Evolutionary conservation across 2,797 vertebrate species (phyloP), one percentile per base, ranked within the genome.

Genomic region (Pelochelys cantorii): DNA sequence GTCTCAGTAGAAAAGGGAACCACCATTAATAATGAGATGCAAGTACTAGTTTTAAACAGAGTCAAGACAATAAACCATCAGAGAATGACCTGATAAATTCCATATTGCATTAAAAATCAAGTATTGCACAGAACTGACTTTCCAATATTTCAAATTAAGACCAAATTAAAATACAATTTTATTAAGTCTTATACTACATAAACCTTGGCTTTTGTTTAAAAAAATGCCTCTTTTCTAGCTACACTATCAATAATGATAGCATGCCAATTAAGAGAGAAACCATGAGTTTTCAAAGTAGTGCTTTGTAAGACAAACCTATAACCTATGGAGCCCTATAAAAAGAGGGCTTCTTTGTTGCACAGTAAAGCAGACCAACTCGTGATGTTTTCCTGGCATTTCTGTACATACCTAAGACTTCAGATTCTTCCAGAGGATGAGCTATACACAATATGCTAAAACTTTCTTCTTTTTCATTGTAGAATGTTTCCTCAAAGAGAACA

Each of bases 381-480:
- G 13, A 37, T 75, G 90, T 22, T 14, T 62, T 91, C 77, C 0
- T 84, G 31, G 77, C 18, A 62, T 2, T 84, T 84, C 27, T 80
- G 87, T 75, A 94, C 95, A 77, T 97, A 98, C 98, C 97, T 96
- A 97, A 93, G 59, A 83, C 97, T 83, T 97, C 98, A 74, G 95
- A 96, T 97, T 98, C 98, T 91, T 98, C 98, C 97, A 98, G 48
- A 0, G 98, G 98, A 82, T 99, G 97, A 80, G 99, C 98, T 94
- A 99, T 98, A 89, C 99, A 99, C 82, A 99, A 94, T 90, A 99
- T 98, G 96, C 98, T 99, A 98, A 99, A 99, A 95, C 99, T 99
- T 98, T 99, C 99, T 97, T 99, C 99, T 96, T 98, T 98, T 74
- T 99, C 98, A 48, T 99, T 99, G 98, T 99, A 99, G 97, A 99